phyloP scores from a whole-genome alignment of 2,113 vertebrate species.

The Phycodurus eques region DNA sequence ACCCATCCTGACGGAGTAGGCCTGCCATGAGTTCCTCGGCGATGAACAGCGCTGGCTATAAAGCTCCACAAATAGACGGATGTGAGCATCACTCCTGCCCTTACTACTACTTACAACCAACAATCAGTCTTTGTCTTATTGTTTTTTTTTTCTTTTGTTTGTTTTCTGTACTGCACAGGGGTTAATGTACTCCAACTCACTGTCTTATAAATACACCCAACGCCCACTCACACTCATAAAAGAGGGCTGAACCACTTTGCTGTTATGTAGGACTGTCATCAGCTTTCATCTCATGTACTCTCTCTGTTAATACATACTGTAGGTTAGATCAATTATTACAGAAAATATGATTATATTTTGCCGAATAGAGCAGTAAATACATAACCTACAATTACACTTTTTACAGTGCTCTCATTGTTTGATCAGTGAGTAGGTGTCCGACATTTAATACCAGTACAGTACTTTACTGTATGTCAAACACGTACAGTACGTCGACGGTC shows the following conservation, averaged over 20 bases:
- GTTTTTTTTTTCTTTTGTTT: conserved; percentile 21
- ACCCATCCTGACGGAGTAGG: conserved; percentile 51
- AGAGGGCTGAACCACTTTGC: conserved; percentile 50
- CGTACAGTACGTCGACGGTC: conserved; percentile 39
- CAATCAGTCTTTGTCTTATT: not conserved
- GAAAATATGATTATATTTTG: conserved; percentile 48
- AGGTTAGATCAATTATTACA: conserved; percentile 32
- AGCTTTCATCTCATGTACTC: conserved; percentile 39
- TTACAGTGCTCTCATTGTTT: conserved; percentile 35
- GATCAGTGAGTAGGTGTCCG: conserved; percentile 21
- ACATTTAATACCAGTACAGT: conserved; percentile 24
- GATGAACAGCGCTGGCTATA: conserved; percentile 43
- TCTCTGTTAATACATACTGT: conserved; percentile 26
- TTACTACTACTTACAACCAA: conserved; percentile 47
- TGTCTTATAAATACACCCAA: conserved; percentile 48
- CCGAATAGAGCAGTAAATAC: conserved; percentile 35
- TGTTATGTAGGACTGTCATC: conserved; percentile 49
- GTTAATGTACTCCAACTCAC: conserved; percentile 49
- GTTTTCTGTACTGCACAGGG: conserved; percentile 27
- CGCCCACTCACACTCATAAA: conserved; percentile 47
- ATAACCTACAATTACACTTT: conserved; percentile 26
- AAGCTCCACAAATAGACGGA: conserved; percentile 32
- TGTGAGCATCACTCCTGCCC: conserved; percentile 42
- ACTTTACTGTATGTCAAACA: conserved; percentile 13
- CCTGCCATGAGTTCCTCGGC: conserved; percentile 49